Percentiles rank a stretch among this genome's conserved stretches.
phyloP scores from a whole-genome alignment of 2,888 invertebrate species.

The Drosophila tanythrix region DNA sequence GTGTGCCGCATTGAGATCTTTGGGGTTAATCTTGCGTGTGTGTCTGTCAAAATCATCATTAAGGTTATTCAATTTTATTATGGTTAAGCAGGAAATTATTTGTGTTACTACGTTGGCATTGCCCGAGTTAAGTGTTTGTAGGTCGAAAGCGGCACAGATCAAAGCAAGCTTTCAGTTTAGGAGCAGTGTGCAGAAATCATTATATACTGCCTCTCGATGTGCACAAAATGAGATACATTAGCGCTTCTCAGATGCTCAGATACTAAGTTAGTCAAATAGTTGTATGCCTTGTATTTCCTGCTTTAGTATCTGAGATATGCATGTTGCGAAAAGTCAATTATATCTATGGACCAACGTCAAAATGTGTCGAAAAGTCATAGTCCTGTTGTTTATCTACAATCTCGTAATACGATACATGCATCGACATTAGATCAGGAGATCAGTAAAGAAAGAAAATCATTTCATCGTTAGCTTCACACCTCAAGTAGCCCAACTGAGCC shows the following conservation, averaged over 20 bases:
- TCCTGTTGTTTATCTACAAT: not conserved
- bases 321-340: not conserved
- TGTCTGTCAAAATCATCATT: conserved; percentile 23
- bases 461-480: conserved; percentile 70
- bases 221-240: not conserved
- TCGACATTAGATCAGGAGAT: conserved; percentile 9
- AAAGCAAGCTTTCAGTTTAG: not conserved
- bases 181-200: conserved; percentile 9
- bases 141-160: conserved; percentile 19
- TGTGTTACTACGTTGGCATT: not conserved
- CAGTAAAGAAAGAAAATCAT: conserved; percentile 44
- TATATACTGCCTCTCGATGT: not conserved
- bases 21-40: conserved; percentile 1
- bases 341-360: not conserved
- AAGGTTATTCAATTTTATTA: conserved; percentile 8
- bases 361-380: conserved; percentile 29
- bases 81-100: conserved; percentile 11
- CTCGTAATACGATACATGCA: conserved; percentile 24
- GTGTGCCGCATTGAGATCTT: not conserved
- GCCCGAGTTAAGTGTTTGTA: conserved; percentile 13
- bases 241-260: not conserved
- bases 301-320: not conserved
- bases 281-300: not conserved
- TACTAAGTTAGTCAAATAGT: not conserved
- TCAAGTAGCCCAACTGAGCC: conserved; percentile 46